Percentiles rank a stretch among this genome's conserved stretches.
These are phyloP conservation scores for Tricholauxania praeusta DNA, from an alignment of 2,888 invertebrate genomes.

Conservation along the genomic window DNA sequence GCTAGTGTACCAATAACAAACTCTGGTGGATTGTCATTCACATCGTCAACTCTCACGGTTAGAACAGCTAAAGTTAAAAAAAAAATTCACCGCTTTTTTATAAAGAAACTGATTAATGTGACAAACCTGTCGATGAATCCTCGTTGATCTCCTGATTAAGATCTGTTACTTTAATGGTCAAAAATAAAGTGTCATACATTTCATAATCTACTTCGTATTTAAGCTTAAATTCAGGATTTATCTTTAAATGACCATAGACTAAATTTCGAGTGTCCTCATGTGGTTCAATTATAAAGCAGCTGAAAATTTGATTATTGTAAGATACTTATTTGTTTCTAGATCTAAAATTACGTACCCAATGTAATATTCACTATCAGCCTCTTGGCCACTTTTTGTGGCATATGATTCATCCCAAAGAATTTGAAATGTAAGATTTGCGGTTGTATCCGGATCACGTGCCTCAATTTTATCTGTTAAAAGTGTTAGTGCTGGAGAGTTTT, in stretches of 20 bases:
- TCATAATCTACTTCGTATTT: constrained; percentile 71
- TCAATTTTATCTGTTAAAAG: constrained; percentile 67
- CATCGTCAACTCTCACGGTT: constrained; percentile 73
- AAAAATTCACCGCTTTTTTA: background rate
- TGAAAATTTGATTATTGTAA: constrained; percentile 42
- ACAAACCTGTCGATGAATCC: constrained; percentile 69
- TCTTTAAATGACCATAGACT: constrained; percentile 49
- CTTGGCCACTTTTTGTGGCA: constrained; percentile 72
- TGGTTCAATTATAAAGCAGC: constrained; percentile 58
- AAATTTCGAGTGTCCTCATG: constrained; percentile 41
- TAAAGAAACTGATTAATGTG: background rate
- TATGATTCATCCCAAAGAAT: constrained; percentile 74
- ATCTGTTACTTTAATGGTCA: constrained; percentile 71
- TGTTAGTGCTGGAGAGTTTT: constrained; percentile 70
- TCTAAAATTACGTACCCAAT: constrained; percentile 33
- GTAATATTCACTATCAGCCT: constrained; percentile 43
- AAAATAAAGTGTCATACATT: constrained; percentile 72
- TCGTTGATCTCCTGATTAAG: constrained; percentile 69
- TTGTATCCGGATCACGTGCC: constrained; percentile 74
- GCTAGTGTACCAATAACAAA: constrained; percentile 69
- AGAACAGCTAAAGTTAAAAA: constrained; percentile 68
- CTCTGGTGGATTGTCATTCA: constrained; percentile 75
- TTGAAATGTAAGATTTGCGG: constrained; percentile 71
- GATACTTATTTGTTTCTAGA: background rate
- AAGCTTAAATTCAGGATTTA: constrained; percentile 47